Conservation (phyloP, 1,140 invertebrate species). For the Drosophila sproati region DNA sequence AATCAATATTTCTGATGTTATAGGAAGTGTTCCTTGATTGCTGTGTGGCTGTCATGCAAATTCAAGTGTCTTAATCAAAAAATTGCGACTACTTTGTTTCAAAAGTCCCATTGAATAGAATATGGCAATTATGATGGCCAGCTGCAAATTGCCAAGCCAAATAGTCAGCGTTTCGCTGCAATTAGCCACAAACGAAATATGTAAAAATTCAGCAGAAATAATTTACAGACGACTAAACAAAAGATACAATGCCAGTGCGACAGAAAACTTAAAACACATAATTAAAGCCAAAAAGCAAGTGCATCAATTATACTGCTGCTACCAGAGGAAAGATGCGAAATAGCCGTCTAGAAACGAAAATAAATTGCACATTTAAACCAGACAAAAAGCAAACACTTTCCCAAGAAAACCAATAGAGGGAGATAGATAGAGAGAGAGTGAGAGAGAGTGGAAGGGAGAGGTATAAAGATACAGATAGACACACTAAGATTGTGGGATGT, state of each 20-base stretch:
- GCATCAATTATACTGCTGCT: conserved; percentile 28
- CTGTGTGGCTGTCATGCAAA: too few species aligned
- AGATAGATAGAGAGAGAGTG: not conserved
- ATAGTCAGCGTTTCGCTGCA: conserved; percentile 52
- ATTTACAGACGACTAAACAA: conserved; percentile 59
- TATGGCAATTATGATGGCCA: conserved; percentile 41
- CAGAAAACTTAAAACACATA: conserved; percentile 31
- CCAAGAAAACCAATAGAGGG: not conserved
- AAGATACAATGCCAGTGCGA: conserved; percentile 40
- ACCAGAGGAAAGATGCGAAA: conserved; percentile 26
- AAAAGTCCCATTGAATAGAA: not conserved
- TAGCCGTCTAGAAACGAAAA: conserved; percentile 61
- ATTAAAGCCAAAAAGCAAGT: conserved; percentile 36
- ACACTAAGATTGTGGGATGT: conserved; percentile 30
- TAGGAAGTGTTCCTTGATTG: too few species aligned
- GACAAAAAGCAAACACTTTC: conserved; percentile 22
- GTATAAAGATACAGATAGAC: conserved; percentile 28
- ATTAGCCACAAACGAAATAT: conserved; percentile 52
- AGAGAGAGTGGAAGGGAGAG: not conserved
- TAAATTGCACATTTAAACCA: conserved; percentile 50
- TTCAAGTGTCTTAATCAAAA: too few species aligned
- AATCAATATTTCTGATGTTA: too few species aligned
- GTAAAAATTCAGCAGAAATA: conserved; percentile 65
- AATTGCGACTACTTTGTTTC: conserved; percentile 4
- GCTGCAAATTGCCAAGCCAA: conserved; percentile 53